Base-by-base conservation (phyloP, 2,797 vertebrate species). In the Hafferia zeledoni region DNA sequence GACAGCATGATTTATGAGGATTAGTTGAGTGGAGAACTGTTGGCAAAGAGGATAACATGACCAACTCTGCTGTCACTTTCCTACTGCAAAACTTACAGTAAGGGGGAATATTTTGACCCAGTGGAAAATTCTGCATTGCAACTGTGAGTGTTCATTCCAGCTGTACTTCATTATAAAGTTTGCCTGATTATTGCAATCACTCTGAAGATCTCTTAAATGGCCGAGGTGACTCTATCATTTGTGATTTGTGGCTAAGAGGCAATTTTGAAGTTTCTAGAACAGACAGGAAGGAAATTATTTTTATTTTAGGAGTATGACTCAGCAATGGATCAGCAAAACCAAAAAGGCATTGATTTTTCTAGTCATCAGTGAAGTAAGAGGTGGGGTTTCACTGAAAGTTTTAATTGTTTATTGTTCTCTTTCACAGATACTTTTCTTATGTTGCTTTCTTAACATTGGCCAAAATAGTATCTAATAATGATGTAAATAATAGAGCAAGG, bases 231-330 rank as follows among this genome's bases (percentile, higher is more conserved):
- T 90, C 56, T 53, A 2, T 87, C 35, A 52, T 87, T 92, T 95
- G 81, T 53, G 83, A 79, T 92, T 93, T 60, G 75, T 91, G 65
- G 86, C 84, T 87, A 75, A 93, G 89, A 95, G 65, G 93, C 90
- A 94, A 77, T 95, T 90, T 85, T 90, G 83, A 87, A 91, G 25
- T 92, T 89, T 95, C 86, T 78, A 83, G 89, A 96, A 83, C 24
- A 94, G 94, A 83, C 46, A 87, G 82, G 82, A 95, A 94, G 92
- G 86, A 95, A 95, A 91, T 92, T 0, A 85, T 63, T 92, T 72
- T 94, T 95, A 92, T 93, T 97, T 95, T 95, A 78, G 79, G 91
- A 55, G 46, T 78, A n/a, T 93, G 93, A 95, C 46, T 95, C 89
- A 96, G 90, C 43, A 87, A n/a, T 81, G 61, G 82, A 80, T 89